Conservation (phyloP, 1,140 invertebrate species). For the Theocolax elegans region DNA sequence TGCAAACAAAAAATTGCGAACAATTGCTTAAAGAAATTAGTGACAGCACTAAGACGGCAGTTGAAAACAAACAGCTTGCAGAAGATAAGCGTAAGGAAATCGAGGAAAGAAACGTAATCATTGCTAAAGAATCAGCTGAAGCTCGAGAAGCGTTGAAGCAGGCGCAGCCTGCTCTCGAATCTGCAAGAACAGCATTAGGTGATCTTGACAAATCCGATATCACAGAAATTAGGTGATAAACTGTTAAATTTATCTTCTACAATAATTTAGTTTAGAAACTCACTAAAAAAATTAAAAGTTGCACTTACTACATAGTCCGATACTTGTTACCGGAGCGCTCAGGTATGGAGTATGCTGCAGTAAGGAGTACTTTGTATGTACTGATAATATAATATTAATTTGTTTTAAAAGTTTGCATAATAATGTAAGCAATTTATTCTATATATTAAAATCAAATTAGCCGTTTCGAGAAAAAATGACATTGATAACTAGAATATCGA, state of each 20-base stretch:
- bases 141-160: slow-evolving; percentile 81
- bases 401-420: no score
- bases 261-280: no score
- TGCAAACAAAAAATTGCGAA: slow-evolving; percentile 82
- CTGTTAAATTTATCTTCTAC: neutral
- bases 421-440: no score
- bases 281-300: no score
- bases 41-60: slow-evolving; percentile 73
- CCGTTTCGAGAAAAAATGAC: no score
- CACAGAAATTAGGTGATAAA: slow-evolving; percentile 80
- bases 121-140: slow-evolving; percentile 82
- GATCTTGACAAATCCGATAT: slow-evolving; percentile 90
- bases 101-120: slow-evolving; percentile 80
- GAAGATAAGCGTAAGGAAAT: slow-evolving; percentile 83
- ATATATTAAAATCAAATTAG: no score
- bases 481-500: no score
- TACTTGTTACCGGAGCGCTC: no score
- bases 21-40: slow-evolving; percentile 75
- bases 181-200: slow-evolving; percentile 80
- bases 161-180: slow-evolving; percentile 83
- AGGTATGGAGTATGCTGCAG: no score
- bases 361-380: no score
- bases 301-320: no score
- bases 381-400: no score
- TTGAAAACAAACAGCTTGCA: slow-evolving; percentile 80